A percentile compares a stretch with the other conserved stretches of the same genome.
Evolutionary conservation across 1,140 invertebrate species (phyloP).

Genomic region (Meloidogyne exigua): DNA sequence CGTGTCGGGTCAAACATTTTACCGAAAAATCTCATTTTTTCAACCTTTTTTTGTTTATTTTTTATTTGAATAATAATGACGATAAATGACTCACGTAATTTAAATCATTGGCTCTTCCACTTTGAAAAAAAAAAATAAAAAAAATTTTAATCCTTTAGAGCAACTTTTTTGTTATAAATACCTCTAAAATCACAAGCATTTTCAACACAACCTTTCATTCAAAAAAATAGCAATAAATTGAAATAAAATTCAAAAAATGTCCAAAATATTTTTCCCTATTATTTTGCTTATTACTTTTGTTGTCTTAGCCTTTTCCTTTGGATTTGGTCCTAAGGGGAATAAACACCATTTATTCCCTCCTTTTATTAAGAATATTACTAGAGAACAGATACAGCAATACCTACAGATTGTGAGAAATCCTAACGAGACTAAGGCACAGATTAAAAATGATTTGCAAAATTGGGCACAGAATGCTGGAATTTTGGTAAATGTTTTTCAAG

Average conservation of each 20-base stretch:
- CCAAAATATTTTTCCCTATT: background rate
- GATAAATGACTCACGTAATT: background rate
- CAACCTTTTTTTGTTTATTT: too few relatives aligned
- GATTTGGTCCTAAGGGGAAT: background rate
- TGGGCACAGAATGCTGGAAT: slow-evolving; percentile 13
- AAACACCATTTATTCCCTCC: background rate
- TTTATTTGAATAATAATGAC: background rate
- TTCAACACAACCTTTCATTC: background rate
- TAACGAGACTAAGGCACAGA: slow-evolving; percentile 9
- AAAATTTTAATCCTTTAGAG: background rate
- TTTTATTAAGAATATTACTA: slow-evolving; percentile 6
- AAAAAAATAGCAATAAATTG: too few relatives aligned
- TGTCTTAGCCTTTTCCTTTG: background rate
- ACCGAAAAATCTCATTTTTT: too few relatives aligned
- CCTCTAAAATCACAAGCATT: background rate
- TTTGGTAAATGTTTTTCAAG: background rate
- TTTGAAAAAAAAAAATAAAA: background rate
- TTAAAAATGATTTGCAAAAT: background rate
- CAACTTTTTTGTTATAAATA: background rate
- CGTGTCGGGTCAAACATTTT: too few relatives aligned
- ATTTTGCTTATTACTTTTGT: background rate
- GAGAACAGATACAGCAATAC: background rate
- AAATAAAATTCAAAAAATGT: background rate
- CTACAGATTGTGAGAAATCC: slow-evolving; percentile 4
- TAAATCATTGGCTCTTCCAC: background rate